Conservation (phyloP, 2,113 vertebrate genomes). For the Scomber japonicus region DNA sequence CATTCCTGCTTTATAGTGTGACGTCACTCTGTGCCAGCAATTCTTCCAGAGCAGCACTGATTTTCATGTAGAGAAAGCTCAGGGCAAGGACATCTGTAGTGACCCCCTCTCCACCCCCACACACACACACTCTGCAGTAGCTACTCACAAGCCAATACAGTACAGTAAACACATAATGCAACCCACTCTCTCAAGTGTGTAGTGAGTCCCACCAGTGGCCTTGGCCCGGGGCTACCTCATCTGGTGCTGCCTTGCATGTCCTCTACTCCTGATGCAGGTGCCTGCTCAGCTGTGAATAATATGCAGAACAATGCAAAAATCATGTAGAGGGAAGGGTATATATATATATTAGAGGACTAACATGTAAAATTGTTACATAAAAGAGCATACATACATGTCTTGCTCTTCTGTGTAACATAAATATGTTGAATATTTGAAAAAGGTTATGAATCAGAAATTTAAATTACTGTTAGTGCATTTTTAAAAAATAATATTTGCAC, state of each 20-base stretch:
- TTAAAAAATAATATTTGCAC: not conserved
- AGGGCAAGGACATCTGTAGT: constrained; percentile 76
- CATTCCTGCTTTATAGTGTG: constrained; percentile 27
- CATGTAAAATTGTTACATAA: not conserved
- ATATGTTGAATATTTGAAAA: not conserved
- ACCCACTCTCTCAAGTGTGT: constrained; percentile 56
- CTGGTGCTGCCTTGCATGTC: constrained; percentile 52
- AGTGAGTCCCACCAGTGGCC: constrained; percentile 58
- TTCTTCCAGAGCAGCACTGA: constrained; percentile 50
- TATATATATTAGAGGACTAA: not conserved
- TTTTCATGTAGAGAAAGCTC: constrained; percentile 70
- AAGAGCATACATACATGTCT: not conserved
- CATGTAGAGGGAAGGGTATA: not conserved
- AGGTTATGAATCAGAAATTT: not conserved
- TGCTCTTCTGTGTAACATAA: not conserved
- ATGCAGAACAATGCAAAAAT: constrained; percentile 29
- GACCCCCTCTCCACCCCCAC: constrained; percentile 13
- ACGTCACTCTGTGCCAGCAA: constrained; percentile 52
- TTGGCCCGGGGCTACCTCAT: constrained; percentile 51
- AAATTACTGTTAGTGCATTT: not conserved
- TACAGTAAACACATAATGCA: constrained; percentile 57
- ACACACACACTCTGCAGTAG: constrained; percentile 35
- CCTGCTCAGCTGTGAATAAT: constrained; percentile 45
- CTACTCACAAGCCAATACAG: constrained; percentile 18
- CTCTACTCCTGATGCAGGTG: constrained; percentile 26